Evolutionary conservation across 2,888 invertebrate species (phyloP), one percentile per base, ranked within the genome.

Genomic region (Rhorus exstirpatorius): DNA sequence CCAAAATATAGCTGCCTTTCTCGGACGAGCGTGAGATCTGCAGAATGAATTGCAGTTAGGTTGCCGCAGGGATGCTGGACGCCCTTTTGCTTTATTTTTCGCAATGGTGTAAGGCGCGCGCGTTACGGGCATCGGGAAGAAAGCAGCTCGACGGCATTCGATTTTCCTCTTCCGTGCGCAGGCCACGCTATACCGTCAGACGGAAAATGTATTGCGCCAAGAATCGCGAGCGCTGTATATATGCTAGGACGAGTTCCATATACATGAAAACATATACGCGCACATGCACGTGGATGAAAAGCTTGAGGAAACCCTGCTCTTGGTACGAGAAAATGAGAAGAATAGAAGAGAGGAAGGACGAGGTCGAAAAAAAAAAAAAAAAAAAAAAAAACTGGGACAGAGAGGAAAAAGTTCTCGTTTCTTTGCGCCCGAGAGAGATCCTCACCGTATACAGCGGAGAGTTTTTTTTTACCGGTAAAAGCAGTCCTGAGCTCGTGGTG

Each of bases 111-210:
- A 26, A 44, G 41, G 35, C 7, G 4, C 21, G 55, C n/a, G 46
- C 58, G 31, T 58, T 46, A 31, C 58, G 26, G 41, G 49, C 46
- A 70, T 63, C 41, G 71, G 58, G 76, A 41, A 58, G 65, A 81
- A 65, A 81, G 71, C 80, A 81, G 58, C 71, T 71, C 71, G 38
- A 24, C 31, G 65, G 65, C 58, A 81, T 81, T 81, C 71, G 80
- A 81, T 81, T 81, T 81, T 81, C 65, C 70, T 76, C 80, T 58
- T 35, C 65, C 49, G 41, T 49, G 76, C 80, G 49, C 60, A 46
- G 35, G 55, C 41, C 76, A 44, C 53, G 60, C 67, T 38, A 44
- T 35, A 60, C 17, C 65, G 35, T 38, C 76, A 41, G 65, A 49
- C n/a, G 51, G 63, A 61, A 75, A 76, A 76, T 49, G 58, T 58